Base-by-base conservation (phyloP, 2,113 vertebrate genomes). In the Stigmatopora nigra region DNA sequence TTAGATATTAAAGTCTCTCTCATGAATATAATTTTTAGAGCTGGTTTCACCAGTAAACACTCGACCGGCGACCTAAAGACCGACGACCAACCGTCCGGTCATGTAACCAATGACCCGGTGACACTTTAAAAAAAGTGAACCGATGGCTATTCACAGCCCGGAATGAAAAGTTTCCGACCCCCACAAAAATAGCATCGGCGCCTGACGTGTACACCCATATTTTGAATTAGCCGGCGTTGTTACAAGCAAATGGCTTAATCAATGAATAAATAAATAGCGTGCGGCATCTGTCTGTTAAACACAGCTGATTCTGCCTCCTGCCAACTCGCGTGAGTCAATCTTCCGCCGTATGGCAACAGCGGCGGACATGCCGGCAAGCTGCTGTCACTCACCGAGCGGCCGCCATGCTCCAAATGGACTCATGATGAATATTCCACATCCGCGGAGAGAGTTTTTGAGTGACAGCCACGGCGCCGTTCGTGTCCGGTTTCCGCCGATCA, bases 271-370 rank as follows among this genome's bases (percentile, higher is more conserved):
- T 45, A 12, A 67, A 52, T 61, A 38, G 61, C 69, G 64, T 35
- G 48, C 61, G 49, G 68, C 41, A 64, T 78, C 68, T 77, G 79
- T 67, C 41, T 61, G 38, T 78, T 61, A 66, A 78, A 67, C 67
- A 72, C 69, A 62, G 63, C 70, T 52, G 63, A 65, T 77, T 82
- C 72, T 57, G 63, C 65, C 56, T 69, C 20, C 31, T 58, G 52
- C 67, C 69, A 68, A 63, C 77, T 72, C 80, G 78, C 61, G 46
- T 64, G 62, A 58, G 57, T 76, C 78, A 82, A 36, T 76, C 67
- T 76, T 76, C 75, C 68, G 64, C 76, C 85, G 84, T 87, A 87
- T 86, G 83, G 81, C n/a, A n/a, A n/a, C n/a, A n/a, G n/a, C 76
- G 78, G 68, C 1, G 51, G 81, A 82, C 80, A 77, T 78, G 80